A percentile compares a stretch with the other conserved stretches of the same genome.
Conservation (phyloP, 2,113 vertebrate genomes). For the Ciconia stormi region DNA sequence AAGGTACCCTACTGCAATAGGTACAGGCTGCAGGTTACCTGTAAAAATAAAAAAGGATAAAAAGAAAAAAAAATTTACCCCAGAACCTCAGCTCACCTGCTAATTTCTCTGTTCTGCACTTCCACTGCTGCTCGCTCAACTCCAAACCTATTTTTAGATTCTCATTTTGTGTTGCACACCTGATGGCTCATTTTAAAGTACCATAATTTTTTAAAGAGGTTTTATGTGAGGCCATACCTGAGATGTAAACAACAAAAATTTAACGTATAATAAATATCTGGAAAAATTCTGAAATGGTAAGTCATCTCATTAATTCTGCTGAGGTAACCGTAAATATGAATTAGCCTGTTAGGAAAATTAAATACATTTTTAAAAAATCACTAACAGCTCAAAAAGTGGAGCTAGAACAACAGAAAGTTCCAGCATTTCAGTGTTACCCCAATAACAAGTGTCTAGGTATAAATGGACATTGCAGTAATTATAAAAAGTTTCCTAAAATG, state of each 20-base stretch:
- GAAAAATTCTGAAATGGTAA: not conserved
- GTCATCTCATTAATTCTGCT: not conserved
- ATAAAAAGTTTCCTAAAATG: not conserved
- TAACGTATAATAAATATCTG: not conserved
- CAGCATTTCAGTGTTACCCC: not conserved
- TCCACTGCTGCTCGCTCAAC: not conserved
- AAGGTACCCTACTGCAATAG: not conserved
- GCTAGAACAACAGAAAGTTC: not conserved
- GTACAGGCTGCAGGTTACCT: not conserved
- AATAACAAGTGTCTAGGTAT: not conserved
- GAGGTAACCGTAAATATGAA: not conserved
- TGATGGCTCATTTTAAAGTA: not conserved
- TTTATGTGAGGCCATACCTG: not conserved
- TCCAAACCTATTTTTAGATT: not conserved
- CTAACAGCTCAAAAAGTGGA: not conserved
- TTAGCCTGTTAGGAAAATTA: not conserved
- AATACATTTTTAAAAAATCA: not conserved
- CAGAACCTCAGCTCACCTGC: not conserved
- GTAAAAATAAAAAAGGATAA: not conserved
- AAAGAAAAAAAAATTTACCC: not conserved
- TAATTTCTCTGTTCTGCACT: not conserved
- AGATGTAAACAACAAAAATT: not conserved
- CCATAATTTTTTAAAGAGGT: not conserved
- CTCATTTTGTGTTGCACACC: not conserved
- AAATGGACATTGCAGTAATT: not conserved